Evolutionary conservation across 2,888 invertebrate species (phyloP), one percentile per base, ranked within the genome.

Genomic region (Stenurella melanura): DNA sequence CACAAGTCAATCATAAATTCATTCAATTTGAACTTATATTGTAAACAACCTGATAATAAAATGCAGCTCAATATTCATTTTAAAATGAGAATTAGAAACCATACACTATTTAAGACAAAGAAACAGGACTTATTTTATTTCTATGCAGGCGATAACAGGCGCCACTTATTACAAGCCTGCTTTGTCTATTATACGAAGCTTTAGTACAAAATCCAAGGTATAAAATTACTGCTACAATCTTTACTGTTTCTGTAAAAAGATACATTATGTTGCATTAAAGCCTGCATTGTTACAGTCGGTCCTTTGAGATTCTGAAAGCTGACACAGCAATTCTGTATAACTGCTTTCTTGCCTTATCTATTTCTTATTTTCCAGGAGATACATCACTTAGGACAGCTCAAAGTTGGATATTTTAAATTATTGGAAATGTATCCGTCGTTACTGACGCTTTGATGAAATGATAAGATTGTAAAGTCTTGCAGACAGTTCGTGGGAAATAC

Each of bases 301-400:
- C 34, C 38, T 42, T 12, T 11, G 42, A 38, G 18, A 19, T 18
- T 42, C 18, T 11, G 42, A 38, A 10, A 19, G 42, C 64, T 42
- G 19, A 64, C 42, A 19, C 64, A 64, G 42, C 26, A 10, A 42
- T 19, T 19, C 38, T 19, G 15, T 64, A 38, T 64, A 42, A 64
- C 17, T 19, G 64, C 30, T 64, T 30, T 64, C 19, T 21, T 21
- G 64, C 42, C 42, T 42, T 64, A 64, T 64, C 64, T 64, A 17
- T 42, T 64, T 19, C 18, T 42, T 42, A 42, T 64, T 34, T 64
- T 18, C 42, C 19, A 18, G 19, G 19, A 50, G 64, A 42, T 64
- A 64, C 64, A 42, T 42, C 64, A 34, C 30, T 63, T 63, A 38
- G 12, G 64, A 64, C 38, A 18, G 30, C 6, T 64, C 15, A 64